Evolutionary conservation across 2,113 vertebrate genomes (phyloP).

Genomic region (Pachyramphus minor): DNA sequence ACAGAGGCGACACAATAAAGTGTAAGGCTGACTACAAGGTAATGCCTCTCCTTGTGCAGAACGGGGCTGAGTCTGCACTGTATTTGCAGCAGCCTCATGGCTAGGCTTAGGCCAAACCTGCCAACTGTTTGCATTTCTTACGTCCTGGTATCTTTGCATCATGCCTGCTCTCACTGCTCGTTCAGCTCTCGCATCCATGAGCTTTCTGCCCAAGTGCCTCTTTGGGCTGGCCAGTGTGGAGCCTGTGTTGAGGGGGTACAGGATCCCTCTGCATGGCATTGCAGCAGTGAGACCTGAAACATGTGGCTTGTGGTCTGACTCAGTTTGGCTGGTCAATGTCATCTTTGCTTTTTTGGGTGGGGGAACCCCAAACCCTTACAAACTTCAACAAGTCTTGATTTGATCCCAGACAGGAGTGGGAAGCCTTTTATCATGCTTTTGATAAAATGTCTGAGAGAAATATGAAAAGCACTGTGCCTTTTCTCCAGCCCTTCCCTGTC

Average conservation of each 20-base stretch:
- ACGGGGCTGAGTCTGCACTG: background rate
- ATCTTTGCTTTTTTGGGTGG: background rate
- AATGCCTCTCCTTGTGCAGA: background rate
- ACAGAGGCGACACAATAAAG: rapidly evolving
- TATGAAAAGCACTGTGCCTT: background rate
- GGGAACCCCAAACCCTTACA: background rate
- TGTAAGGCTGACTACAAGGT: background rate
- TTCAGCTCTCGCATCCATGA: rapidly evolving
- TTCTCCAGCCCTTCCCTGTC: background rate
- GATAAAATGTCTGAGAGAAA: background rate
- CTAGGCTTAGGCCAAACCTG: background rate
- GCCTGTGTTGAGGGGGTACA: rapidly evolving
- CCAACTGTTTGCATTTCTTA: background rate
- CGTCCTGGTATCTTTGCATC: background rate
- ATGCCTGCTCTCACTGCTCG: background rate
- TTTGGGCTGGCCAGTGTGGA: background rate
- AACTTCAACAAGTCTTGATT: background rate
- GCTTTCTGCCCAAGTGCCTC: background rate
- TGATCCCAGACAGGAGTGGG: background rate
- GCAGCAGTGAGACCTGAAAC: background rate
- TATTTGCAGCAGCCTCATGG: background rate
- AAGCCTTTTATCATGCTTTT: background rate
- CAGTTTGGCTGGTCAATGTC: background rate
- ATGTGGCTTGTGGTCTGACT: background rate
- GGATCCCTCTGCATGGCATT: background rate